Percentiles rank a stretch among this genome's conserved stretches.
phyloP scores from a whole-genome alignment of 2,797 vertebrate species.

The Tolypeutes matacus region DNA sequence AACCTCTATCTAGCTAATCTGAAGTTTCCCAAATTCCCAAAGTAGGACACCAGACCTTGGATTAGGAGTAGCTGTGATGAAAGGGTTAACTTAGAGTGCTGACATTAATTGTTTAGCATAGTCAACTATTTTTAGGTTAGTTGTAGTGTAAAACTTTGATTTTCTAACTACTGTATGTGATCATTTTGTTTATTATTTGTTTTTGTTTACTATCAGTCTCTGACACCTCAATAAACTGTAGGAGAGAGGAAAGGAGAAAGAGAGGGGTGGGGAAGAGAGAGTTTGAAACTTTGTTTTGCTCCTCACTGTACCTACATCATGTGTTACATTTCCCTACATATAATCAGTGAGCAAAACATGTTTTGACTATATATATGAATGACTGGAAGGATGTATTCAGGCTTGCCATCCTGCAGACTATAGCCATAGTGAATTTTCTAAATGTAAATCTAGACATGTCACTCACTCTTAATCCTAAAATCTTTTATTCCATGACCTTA shows the following conservation, averaged over 20 bases:
- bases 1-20: not conserved
- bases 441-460: not conserved
- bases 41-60: not conserved
- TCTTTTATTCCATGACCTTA: not conserved
- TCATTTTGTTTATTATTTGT: slow-evolving; percentile 14
- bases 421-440: not conserved
- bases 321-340: not conserved
- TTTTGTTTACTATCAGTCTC: not conserved
- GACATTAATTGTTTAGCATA: not conserved
- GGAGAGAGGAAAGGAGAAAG: not conserved
- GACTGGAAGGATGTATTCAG: not conserved
- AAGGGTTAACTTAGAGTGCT: not conserved
- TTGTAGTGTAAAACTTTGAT: not conserved
- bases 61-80: not conserved
- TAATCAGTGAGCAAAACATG: not conserved
- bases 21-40: not conserved
- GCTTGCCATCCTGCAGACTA: not conserved
- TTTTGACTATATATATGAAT: not conserved
- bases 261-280: not conserved
- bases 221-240: not conserved
- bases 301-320: not conserved
- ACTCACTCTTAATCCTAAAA: not conserved
- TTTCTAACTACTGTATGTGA: not conserved
- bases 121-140: not conserved
- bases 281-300: not conserved